A percentile compares a stretch with the other conserved stretches of the same genome.
Evolutionary conservation across 2,113 vertebrate genomes (phyloP).

Genomic region (Centropus unirufus): DNA sequence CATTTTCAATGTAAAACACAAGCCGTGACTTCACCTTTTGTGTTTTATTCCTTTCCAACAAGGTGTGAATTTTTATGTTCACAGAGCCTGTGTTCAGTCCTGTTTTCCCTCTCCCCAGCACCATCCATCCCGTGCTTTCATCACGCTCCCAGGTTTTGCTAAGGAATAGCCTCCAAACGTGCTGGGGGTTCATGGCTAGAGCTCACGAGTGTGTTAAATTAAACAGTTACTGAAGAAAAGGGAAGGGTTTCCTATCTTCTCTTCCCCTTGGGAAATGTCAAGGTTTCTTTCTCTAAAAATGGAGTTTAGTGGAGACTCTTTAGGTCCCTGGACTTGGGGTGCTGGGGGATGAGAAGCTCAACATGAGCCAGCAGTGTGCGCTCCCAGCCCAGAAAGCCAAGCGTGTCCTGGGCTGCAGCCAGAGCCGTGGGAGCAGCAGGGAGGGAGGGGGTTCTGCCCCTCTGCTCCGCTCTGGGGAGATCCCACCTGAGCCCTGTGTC

Average conservation of each 20-base stretch:
- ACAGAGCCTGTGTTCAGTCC: background rate
- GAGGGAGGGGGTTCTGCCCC: too few relatives aligned
- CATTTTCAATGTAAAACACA: background rate
- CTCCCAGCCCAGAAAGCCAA: too few relatives aligned
- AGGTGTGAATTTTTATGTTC: background rate
- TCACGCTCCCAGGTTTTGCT: background rate
- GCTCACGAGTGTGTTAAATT: background rate
- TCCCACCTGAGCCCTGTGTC: too few relatives aligned
- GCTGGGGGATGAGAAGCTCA: too few relatives aligned
- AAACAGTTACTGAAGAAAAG: background rate
- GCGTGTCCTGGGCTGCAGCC: too few relatives aligned
- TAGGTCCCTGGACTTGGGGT: background rate
- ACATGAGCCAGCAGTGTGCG: too few relatives aligned
- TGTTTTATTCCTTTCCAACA: background rate
- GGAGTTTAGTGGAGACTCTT: background rate
- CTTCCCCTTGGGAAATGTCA: background rate
- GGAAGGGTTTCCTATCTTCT: background rate
- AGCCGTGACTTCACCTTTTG: background rate
- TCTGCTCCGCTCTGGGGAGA: too few relatives aligned
- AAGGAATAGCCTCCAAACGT: background rate
- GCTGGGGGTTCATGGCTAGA: background rate
- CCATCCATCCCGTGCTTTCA: background rate
- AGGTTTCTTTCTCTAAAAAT: background rate
- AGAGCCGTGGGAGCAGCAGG: too few relatives aligned
- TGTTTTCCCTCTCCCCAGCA: background rate